Percentiles rank a stretch among this genome's conserved stretches.
These are phyloP conservation scores for Balanococcus diminutus DNA, from an alignment of 2,888 invertebrate genomes.

Conservation along the genomic window DNA sequence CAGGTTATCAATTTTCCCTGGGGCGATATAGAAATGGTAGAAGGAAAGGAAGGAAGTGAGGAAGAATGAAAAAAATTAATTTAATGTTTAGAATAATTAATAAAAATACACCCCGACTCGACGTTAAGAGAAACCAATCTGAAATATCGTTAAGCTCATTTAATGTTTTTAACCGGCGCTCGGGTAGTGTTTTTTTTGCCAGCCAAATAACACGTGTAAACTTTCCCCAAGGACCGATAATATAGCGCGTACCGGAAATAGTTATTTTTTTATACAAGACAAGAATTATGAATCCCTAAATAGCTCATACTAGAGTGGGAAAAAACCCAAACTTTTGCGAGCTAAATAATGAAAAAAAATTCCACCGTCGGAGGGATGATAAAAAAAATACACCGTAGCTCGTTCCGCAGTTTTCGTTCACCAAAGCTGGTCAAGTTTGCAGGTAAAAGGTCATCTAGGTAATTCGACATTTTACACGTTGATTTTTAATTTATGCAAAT, in stretches of 20 bases:
- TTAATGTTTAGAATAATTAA: slow-evolving; percentile 35
- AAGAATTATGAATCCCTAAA: slow-evolving; percentile 43
- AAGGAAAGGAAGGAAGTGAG: no score
- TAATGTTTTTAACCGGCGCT: slow-evolving; percentile 29
- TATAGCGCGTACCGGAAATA: slow-evolving; percentile 19
- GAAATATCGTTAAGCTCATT: slow-evolving; percentile 35
- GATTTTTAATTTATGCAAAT: slow-evolving; percentile 27
- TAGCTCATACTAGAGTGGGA: not conserved
- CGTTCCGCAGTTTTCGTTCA: not conserved
- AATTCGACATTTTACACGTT: slow-evolving; percentile 27
- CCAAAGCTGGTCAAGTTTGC: not conserved
- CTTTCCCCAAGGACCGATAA: slow-evolving; percentile 40
- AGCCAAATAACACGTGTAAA: slow-evolving; percentile 42
- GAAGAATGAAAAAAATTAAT: slow-evolving; percentile 21
- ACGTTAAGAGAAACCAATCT: not conserved
- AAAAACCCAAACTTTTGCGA: not conserved
- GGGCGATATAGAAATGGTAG: not conserved
- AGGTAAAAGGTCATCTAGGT: not conserved
- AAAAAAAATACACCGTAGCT: not conserved
- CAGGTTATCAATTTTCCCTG: slow-evolving; percentile 17
- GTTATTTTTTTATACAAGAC: slow-evolving; percentile 38
- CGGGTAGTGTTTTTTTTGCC: not conserved
- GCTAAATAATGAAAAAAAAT: slow-evolving; percentile 37
- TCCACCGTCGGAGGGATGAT: not conserved
- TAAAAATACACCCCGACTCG: slow-evolving; percentile 6